Evolutionary conservation across 2,113 vertebrate species (phyloP), one percentile per base, ranked within the genome.

Genomic region (Lepisosteus oculatus): DNA sequence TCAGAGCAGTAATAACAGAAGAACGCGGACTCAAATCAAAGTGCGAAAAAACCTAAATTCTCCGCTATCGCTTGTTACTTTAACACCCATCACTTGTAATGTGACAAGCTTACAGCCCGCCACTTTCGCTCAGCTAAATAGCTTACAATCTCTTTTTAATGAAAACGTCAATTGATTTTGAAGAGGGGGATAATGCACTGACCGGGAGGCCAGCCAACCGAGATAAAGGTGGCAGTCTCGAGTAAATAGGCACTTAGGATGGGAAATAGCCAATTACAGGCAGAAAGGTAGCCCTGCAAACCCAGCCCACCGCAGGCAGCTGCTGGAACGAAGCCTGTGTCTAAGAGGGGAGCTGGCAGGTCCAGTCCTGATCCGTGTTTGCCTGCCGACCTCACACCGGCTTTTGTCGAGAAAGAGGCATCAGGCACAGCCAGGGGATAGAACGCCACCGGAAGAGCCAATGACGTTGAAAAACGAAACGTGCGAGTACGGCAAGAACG

Each of bases 241-340:
- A 88, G 81, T 72, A 84, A 83, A 91, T 73, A 85, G 78, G 63
- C 75, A 83, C 90, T 88, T 81, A 78, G 73, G 67, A 76, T 15
- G 82, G 67, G 77, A 83, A 86, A 81, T 43, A 83, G 79, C 62
- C 79, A 85, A 85, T 87, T 88, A 83, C 1, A 59, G 76, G 78
- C 83, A 61, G 9, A 73, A 81, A 81, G 51, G 54, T 0, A 0
- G 45, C 29, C 73, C 71, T 6, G 13, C 66, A 77, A 83, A 80
- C 57, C 3, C 6, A 62, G 1, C 0, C 29, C 59, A 9, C 11
- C 9, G 61, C 56, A 68, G 6, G 13, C n/a, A 17, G 57, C 29
- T 43, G 70, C n/a, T 45, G 69, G 8, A 41, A 14, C 13, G 3
- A 14, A 45, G 55, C 43, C 13, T 43, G 65, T 57, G 71, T 13